A percentile compares a stretch with the other conserved stretches of the same genome.
Conservation (phyloP, 1,140 invertebrate genomes). For the Achroia grisella region DNA sequence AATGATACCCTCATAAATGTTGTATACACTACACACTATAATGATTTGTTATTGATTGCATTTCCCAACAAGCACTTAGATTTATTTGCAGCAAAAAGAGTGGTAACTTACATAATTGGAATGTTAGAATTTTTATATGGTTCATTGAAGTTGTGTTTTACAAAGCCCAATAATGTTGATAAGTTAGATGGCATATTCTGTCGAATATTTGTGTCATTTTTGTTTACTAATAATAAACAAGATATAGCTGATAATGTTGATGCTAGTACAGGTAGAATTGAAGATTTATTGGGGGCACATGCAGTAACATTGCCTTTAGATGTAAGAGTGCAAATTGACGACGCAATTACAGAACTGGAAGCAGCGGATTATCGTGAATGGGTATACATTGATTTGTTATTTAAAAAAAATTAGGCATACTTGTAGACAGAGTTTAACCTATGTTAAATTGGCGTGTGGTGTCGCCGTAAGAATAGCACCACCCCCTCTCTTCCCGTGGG, state of each 20-base stretch:
- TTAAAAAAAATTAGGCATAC: conserved; percentile 1
- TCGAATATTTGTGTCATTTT: conserved; percentile 39
- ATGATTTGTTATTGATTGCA: conserved; percentile 72
- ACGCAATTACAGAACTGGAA: conserved; percentile 86
- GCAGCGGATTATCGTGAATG: conserved; percentile 88
- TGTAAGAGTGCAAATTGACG: conserved; percentile 84
- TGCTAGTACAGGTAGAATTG: conserved; percentile 20
- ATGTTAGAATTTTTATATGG: conserved; percentile 58
- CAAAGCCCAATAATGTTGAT: conserved; percentile 56
- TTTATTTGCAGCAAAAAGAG: conserved; percentile 50
- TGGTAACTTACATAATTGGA: conserved; percentile 66
- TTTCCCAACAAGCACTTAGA: conserved; percentile 65
- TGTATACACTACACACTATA: conserved; percentile 71
- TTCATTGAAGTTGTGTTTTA: conserved; percentile 53
- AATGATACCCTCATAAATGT: conserved; percentile 74
- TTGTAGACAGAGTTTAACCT: too few species aligned
- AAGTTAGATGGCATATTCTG: conserved; percentile 56
- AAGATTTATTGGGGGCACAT: conserved; percentile 69
- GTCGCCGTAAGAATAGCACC: too few species aligned
- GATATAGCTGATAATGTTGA: conserved; percentile 13
- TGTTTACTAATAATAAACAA: conserved; percentile 21
- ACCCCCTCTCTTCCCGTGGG: too few species aligned
- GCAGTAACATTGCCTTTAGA: conserved; percentile 81
- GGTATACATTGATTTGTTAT: conserved; percentile 64
- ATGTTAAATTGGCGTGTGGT: too few species aligned